These are phyloP conservation scores for Lagenorhynchus albirostris DNA, from an alignment of 2,113 vertebrate genomes.

Conservation along the genomic window DNA sequence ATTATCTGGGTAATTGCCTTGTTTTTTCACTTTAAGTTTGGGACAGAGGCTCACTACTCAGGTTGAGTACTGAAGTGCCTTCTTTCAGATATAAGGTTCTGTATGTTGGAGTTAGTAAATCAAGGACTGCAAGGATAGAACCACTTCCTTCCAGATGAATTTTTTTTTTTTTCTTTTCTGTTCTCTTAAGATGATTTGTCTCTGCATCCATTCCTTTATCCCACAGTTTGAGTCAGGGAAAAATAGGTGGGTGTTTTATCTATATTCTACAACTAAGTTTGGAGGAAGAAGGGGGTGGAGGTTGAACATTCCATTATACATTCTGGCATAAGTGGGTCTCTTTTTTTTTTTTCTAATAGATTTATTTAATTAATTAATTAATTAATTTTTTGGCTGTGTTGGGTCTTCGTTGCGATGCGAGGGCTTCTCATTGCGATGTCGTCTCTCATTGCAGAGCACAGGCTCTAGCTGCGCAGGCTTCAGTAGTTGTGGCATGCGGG, in stretches of 20 bases:
- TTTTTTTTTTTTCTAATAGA: not conserved
- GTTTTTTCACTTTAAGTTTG: not conserved
- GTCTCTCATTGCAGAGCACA: too few relatives aligned
- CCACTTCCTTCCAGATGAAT: not conserved
- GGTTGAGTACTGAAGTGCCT: not conserved
- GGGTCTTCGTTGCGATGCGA: too few relatives aligned
- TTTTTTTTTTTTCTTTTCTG: not conserved
- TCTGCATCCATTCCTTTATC: not conserved
- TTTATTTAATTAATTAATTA: too few relatives aligned
- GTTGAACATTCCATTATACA: not conserved
- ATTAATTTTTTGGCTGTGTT: too few relatives aligned
- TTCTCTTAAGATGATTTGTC: not conserved
- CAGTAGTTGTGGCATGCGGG: too few relatives aligned
- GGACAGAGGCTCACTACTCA: not conserved
- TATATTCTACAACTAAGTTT: constrained; percentile 15
- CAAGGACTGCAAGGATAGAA: not conserved
- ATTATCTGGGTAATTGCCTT: not conserved
- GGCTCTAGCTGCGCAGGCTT: too few relatives aligned
- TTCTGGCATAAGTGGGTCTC: not conserved
- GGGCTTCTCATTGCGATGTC: too few relatives aligned
- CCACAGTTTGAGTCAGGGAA: not conserved
- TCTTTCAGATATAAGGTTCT: not conserved
- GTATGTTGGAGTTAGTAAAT: not conserved
- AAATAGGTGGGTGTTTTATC: not conserved
- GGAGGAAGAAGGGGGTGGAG: not conserved